Conservation (phyloP, 2,888 invertebrate genomes). For the Bombylius major region DNA sequence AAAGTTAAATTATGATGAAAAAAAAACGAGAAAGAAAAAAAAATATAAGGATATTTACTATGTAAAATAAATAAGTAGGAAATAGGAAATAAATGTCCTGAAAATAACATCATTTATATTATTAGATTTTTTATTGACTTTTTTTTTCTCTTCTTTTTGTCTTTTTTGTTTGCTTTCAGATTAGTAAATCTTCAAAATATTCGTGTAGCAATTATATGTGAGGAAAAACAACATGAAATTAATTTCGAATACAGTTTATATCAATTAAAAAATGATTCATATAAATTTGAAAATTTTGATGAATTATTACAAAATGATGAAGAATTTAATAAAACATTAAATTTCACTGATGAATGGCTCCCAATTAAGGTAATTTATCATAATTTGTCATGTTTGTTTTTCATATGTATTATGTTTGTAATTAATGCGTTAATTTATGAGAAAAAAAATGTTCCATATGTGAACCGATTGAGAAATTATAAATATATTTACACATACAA, state of each 20-base stretch:
- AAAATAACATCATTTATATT: no score
- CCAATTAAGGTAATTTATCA: constrained; percentile 5
- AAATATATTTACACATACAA: no score
- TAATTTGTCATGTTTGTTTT: neutral
- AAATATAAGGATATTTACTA: no score
- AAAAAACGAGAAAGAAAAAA: no score
- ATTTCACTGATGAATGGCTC: constrained; percentile 10
- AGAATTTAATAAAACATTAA: neutral
- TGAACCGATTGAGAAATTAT: no score
- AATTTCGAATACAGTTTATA: constrained; percentile 11
- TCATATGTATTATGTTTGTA: neutral
- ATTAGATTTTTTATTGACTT: no score
- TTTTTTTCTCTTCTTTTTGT: neutral
- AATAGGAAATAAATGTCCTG: no score
- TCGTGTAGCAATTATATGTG: constrained; percentile 3
- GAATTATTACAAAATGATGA: constrained; percentile 6
- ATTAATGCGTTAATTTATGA: no score
- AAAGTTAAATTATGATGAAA: no score
- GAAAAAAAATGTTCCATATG: no score
- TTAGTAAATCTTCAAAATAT: constrained; percentile 8
- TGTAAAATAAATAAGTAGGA: no score
- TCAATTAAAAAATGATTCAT: constrained; percentile 9
- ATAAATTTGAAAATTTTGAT: constrained; percentile 8
- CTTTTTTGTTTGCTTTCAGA: neutral
- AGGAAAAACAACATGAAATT: neutral